phyloP scores from a whole-genome alignment of 1,140 invertebrate species.

The Leptestheria dahalacensis region DNA sequence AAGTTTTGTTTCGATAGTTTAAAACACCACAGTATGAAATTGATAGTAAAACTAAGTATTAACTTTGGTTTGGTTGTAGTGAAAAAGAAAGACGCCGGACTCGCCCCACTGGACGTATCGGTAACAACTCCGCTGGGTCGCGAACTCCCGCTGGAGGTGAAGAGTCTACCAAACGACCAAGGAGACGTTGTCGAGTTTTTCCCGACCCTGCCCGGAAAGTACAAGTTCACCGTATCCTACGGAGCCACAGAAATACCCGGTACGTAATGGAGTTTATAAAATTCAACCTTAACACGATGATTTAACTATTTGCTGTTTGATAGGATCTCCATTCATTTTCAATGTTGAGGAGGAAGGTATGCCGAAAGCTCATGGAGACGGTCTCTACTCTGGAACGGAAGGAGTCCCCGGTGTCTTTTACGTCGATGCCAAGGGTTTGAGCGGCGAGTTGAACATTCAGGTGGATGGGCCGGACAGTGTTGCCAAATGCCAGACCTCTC shows the following conservation, averaged over 20 bases:
- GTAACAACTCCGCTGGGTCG: conserved; percentile 78
- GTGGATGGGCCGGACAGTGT: conserved; percentile 49
- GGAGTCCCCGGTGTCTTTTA: conserved; percentile 27
- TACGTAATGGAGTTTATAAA: conserved; percentile 16
- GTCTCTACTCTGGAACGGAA: conserved; percentile 26
- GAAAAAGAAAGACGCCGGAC: conserved; percentile 67
- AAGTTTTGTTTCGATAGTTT: conserved; percentile 23
- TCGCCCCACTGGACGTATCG: conserved; percentile 75
- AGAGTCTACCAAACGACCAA: conserved; percentile 51
- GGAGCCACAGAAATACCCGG: conserved; percentile 51
- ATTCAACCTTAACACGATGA: neutral
- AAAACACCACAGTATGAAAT: no score
- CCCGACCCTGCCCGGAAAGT: conserved; percentile 73
- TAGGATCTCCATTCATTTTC: conserved; percentile 39
- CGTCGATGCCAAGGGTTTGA: conserved; percentile 34
- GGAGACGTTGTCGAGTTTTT: conserved; percentile 66
- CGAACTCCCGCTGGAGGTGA: conserved; percentile 64
- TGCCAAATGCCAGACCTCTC: conserved; percentile 37
- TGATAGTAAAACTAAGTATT: no score
- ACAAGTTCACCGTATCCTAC: conserved; percentile 74
- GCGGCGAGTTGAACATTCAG: conserved; percentile 38
- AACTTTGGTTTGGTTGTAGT: conserved; percentile 40
- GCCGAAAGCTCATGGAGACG: conserved; percentile 42
- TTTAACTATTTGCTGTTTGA: conserved; percentile 5
- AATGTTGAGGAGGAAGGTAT: conserved; percentile 44